Evolutionary conservation across 1,140 invertebrate genomes (phyloP).

Genomic region (Camponotus pennsylvanicus): DNA sequence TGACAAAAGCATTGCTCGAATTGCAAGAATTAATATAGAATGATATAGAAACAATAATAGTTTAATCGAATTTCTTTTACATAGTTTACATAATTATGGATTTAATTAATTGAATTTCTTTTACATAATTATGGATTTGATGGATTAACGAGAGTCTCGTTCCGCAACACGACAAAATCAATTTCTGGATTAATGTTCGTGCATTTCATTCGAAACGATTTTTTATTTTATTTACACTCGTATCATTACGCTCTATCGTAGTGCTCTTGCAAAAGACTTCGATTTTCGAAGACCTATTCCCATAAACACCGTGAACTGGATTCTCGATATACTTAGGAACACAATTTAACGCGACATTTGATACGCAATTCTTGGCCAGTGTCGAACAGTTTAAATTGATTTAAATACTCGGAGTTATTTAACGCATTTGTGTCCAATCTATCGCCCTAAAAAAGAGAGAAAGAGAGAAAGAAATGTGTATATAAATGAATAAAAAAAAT

Average conservation of each 20-base stretch:
- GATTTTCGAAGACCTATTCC: conserved; percentile 61
- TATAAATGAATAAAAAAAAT: neutral
- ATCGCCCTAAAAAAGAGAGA: neutral
- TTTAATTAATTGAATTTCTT: no score
- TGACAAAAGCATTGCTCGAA: no score
- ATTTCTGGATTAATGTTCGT: conserved; percentile 8
- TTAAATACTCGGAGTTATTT: conserved; percentile 74
- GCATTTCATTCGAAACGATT: neutral
- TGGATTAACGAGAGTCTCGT: neutral
- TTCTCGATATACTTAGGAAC: conserved; percentile 68
- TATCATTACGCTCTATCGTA: no score
- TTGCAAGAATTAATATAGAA: neutral
- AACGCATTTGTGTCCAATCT: neutral
- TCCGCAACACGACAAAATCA: neutral
- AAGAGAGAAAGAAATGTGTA: no score
- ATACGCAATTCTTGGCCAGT: conserved; percentile 71
- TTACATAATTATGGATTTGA: neutral
- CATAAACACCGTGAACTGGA: conserved; percentile 72
- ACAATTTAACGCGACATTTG: conserved; percentile 71
- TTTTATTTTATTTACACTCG: neutral
- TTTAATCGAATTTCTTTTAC: neutral
- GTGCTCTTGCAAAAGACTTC: conserved; percentile 2
- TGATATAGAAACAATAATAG: neutral
- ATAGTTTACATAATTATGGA: no score
- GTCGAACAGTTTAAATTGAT: conserved; percentile 80